phyloP scores from a whole-genome alignment of 2,888 invertebrate genomes.

The Druceiella hillmani region DNA sequence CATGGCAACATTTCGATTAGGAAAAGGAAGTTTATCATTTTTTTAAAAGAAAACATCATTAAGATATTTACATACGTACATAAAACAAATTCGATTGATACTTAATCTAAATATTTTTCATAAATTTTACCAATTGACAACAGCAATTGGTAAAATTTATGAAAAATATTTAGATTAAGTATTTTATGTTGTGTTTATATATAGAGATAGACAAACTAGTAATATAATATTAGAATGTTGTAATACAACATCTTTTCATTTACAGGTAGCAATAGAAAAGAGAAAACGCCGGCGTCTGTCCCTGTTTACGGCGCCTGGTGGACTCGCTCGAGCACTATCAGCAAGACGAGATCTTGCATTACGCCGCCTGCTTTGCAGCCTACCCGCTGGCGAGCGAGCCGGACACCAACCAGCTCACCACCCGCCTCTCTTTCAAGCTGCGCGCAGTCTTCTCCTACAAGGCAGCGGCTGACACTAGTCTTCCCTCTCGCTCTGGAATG shows the following conservation, averaged over 20 bases:
- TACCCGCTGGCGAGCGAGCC: conserved; percentile 59
- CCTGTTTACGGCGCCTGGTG: conserved; percentile 68
- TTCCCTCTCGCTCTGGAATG: conserved; percentile 20
- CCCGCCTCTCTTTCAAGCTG: conserved; percentile 47
- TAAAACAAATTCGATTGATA: no score
- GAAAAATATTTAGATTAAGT: no score
- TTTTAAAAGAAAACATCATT: no score
- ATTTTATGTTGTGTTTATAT: no score
- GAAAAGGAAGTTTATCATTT: no score
- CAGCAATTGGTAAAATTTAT: no score
- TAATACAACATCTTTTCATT: conserved; percentile 30
- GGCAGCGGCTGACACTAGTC: conserved; percentile 28
- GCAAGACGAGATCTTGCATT: conserved; percentile 75
- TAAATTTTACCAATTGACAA: no score
- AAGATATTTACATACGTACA: no score
- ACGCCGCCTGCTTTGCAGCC: conserved; percentile 61
- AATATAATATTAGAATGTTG: no score
- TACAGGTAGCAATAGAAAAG: conserved; percentile 58
- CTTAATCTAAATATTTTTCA: no score
- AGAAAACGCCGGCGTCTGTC: conserved; percentile 57
- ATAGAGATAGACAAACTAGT: no score
- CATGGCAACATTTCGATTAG: no score
- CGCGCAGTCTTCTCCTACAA: conserved; percentile 48
- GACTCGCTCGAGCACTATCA: conserved; percentile 70
- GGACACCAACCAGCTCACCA: conserved; percentile 46